Evolutionary conservation across 2,888 invertebrate genomes (phyloP).

Genomic region (Exephanes ischioxanthus): DNA sequence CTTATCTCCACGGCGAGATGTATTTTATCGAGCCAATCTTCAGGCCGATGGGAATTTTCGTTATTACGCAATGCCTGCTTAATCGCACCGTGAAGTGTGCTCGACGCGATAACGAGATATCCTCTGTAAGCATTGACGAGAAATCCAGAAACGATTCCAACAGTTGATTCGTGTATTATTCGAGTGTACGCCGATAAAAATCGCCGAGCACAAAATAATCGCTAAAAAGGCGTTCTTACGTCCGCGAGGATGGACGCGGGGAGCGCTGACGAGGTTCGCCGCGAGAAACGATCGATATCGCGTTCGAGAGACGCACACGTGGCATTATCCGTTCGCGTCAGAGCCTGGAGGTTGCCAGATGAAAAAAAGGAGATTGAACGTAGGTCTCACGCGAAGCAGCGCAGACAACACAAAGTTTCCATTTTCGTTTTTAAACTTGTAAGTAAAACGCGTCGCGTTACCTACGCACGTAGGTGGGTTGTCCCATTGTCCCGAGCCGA

Average conservation of each 20-base stretch:
- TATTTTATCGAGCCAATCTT: not conserved
- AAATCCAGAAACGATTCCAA: not conserved
- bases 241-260: not conserved
- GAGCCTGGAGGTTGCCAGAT: conserved; percentile 29
- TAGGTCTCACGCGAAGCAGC: conserved; percentile 21
- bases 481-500: conserved; percentile 46
- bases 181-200: not conserved
- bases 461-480: conserved; percentile 61
- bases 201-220: conserved; percentile 1
- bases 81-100: not conserved
- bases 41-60: conserved; percentile 13
- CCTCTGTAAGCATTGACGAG: not conserved
- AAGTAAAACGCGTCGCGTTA: conserved; percentile 37
- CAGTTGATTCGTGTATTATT: not conserved
- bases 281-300: conserved; percentile 11
- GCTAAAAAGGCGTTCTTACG: conserved; percentile 18
- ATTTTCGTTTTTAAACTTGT: conserved; percentile 44
- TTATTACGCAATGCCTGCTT: conserved; percentile 6
- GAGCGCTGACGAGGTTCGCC: not conserved
- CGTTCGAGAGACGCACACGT: conserved; percentile 26
- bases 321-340: conserved; percentile 43
- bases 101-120: conserved; percentile 1
- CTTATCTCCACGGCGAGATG: not conserved
- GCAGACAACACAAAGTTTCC: conserved; percentile 41
- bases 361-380: conserved; percentile 41